phyloP scores from a whole-genome alignment of 2,888 invertebrate species.

The Andrena chrysosceles region DNA sequence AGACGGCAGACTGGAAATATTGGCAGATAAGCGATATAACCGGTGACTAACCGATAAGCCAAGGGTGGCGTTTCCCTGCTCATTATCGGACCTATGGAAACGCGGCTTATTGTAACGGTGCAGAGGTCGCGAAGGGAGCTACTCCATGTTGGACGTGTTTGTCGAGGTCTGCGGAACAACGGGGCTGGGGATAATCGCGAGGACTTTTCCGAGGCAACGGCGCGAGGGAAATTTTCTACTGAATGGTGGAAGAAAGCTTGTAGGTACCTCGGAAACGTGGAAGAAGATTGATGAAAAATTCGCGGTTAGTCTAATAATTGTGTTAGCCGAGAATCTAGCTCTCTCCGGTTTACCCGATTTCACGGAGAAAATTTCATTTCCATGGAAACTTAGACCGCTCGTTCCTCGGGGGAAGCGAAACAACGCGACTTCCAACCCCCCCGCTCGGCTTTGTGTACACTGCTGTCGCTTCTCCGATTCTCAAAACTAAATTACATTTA shows the following conservation, averaged over 20 bases:
- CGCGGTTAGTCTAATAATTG: background rate
- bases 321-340: background rate
- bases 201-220: too few species aligned
- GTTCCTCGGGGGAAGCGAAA: slow-evolving; percentile 23
- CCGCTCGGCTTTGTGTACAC: slow-evolving; percentile 23
- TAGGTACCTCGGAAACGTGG: too few species aligned
- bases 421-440: slow-evolving; percentile 14
- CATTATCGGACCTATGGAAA: slow-evolving; percentile 21
- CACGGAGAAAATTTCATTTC: slow-evolving; percentile 15
- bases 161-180: background rate
- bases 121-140: background rate
- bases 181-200: background rate
- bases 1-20: slow-evolving; percentile 71
- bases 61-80: slow-evolving; percentile 16
- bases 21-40: slow-evolving; percentile 72
- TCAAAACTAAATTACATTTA: slow-evolving; percentile 75
- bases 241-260: background rate
- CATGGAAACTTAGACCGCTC: slow-evolving; percentile 12
- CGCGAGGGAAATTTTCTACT: background rate
- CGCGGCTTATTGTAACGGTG: slow-evolving; percentile 35
- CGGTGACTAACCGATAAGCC: slow-evolving; percentile 40
- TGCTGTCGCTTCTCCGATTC: slow-evolving; percentile 36
- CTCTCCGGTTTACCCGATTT: slow-evolving; percentile 8
- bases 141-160: slow-evolving; percentile 5
- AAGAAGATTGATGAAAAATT: background rate